Evolutionary conservation across 2,888 invertebrate genomes (phyloP), one percentile per base, ranked within the genome.

Genomic region (Lasioglossum leucozonium): DNA sequence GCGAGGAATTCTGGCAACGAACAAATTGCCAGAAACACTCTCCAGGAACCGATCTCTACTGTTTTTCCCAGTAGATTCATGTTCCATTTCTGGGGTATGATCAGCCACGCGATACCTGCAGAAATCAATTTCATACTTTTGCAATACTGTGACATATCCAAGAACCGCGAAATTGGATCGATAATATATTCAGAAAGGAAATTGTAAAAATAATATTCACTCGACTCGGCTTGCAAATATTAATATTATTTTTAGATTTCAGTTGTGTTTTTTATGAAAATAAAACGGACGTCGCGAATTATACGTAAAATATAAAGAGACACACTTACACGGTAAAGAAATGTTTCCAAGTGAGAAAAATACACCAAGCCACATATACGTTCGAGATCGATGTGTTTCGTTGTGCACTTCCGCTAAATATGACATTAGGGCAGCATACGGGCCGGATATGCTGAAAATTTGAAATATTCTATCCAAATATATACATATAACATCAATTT

Each of bases 1-100:
- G 97, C 96, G 0, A 97, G 90, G 0, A 98, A 94, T 72, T 97
- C 97, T 11, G 98, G 97, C 82, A 98, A 89, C 0, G 96, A 96
- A 86, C 97, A 97, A 2, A 97, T 95, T 0, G 96, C 96, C 42
- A 97, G 96, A 91, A 97, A 97, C 26, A 96, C 95, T 4, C 97
- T 94, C 97, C 97, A 97, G 0, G 97, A 96, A 2, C 95, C 96
- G 92, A 96, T 96, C 22, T 91, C 89, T 75, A 95, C 86, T 85
- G 95, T 78, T 2, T 93, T 93, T 42, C 94, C 93, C 73, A 95
- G 93, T 0, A 97, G 79, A 8, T 93, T 89, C 77, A 96, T 95
- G 51, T 95, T 94, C 95, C 96, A 96, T 37, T 96, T 95, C 72
- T 96, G 95, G 0, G 98, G 97, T 84, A 98, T 96, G 55, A 98